Evolutionary conservation across 2,888 invertebrate species (phyloP), one percentile per base, ranked within the genome.

Genomic region (Apamea sordens): DNA sequence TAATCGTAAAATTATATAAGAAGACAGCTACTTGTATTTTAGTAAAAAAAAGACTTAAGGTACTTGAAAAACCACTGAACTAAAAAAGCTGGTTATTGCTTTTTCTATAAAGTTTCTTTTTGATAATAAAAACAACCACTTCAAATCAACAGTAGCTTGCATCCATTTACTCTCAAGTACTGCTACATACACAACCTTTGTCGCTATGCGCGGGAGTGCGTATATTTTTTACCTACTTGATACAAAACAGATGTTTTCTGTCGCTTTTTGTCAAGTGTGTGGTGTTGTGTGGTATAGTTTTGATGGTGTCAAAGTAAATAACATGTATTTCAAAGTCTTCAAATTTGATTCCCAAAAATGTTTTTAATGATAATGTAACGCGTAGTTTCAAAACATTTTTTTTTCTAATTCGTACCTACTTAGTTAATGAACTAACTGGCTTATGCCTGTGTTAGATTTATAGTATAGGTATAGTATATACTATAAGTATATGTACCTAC

Each of bases 101-200:
- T 59, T 36, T n/a, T n/a, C 11, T 11, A 59, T 59, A 24, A 53
- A 63, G 0, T 8, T 59, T 73, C n/a, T 8, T 73, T 56, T 71
- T 79, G 68, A 13, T 63, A 50, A 74, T n/a, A 76, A 74, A 79
- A 80, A 77, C 21, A 74, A 64, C 78, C 77, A 79, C 88, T 89
- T 85, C 18, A 76, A 65, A 69, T 67, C 59, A 69, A 88, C 84
- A 75, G 84, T 80, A 86, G 83, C 82, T 73, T 79, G 50, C 70
- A 77, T 78, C 73, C 77, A 85, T 80, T 77, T 50, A 82, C 64
- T 71, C 63, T 89, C 79, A 83, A 87, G 78, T 78, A 75, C 72
- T 47, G 56, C 59, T 61, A 28, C 71, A 72, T 24, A 69, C 71
- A 18, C 24, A 76, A 75, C 61, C 67, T 75, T 82, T 84, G 79